Evolutionary conservation across 2,888 invertebrate species (phyloP).

Genomic region (Netelia inedita): DNA sequence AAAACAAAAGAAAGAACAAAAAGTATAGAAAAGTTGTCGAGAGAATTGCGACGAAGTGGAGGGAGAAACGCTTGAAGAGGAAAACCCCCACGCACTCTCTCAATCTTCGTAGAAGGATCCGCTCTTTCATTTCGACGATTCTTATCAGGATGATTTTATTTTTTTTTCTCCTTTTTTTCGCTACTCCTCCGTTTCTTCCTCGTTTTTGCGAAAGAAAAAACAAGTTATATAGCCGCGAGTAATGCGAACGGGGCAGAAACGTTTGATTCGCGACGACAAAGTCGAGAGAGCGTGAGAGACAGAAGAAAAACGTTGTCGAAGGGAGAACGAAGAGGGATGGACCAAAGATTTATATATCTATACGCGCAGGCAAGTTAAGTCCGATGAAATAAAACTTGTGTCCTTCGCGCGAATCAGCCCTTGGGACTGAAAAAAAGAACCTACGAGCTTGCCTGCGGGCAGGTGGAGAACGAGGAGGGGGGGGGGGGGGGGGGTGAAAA

Average conservation of each 20-base stretch:
- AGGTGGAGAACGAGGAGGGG: too few relatives aligned
- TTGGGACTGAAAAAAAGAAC: conserved; percentile 53
- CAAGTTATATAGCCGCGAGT: conserved; percentile 26
- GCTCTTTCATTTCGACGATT: conserved; percentile 46
- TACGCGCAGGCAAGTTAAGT: conserved; percentile 16
- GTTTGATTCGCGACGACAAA: background rate
- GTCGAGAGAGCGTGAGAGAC: background rate
- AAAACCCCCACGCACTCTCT: conserved; percentile 36
- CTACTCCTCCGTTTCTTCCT: background rate
- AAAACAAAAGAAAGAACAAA: background rate
- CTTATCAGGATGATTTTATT: conserved; percentile 59
- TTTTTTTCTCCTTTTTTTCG: conserved; percentile 22
- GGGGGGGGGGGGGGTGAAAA: background rate
- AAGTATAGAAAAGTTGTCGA: conserved; percentile 47
- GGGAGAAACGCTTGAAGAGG: background rate
- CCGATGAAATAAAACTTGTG: conserved; percentile 64
- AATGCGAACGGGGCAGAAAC: background rate
- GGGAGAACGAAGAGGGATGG: background rate
- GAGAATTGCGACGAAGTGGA: conserved; percentile 18
- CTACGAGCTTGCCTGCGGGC: conserved; percentile 20
- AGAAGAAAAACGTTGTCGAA: background rate
- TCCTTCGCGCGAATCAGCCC: conserved; percentile 56
- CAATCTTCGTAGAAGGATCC: conserved; percentile 44
- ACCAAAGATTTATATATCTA: conserved; percentile 21
- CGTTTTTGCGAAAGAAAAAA: conserved; percentile 26